Evolutionary conservation across 37 sponge, comb jelly and placozoan species (phyloP).

Genomic region (Halisarca cf. caerulea): DNA sequence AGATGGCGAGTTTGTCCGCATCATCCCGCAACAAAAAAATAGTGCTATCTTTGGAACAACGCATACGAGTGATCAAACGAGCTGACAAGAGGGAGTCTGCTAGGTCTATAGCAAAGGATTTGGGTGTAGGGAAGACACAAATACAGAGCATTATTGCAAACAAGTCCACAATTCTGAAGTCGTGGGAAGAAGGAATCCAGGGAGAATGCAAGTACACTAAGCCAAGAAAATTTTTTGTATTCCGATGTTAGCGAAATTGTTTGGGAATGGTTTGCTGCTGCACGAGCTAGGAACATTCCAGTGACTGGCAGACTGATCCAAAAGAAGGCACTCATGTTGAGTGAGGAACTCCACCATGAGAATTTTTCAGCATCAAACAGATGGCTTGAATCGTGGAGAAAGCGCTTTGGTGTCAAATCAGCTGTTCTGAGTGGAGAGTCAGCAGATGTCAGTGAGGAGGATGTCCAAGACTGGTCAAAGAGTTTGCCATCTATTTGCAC

Average conservation of each 20-base stretch:
- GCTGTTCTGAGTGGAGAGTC: conserved; percentile 28
- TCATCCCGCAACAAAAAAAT: neutral
- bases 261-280: neutral
- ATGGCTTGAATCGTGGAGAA: conserved; percentile 54
- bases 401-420: conserved; percentile 30
- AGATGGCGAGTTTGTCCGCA: conserved; percentile 10
- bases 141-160: conserved; percentile 19
- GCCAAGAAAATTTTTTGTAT: neutral
- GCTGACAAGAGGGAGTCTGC: neutral
- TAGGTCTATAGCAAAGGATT: neutral
- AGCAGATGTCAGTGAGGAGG: conserved; percentile 26
- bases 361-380: conserved; percentile 44
- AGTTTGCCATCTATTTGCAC: conserved; percentile 7
- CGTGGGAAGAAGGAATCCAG: conserved; percentile 17
- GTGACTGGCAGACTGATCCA: conserved; percentile 21
- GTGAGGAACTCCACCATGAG: conserved; percentile 14
- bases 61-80: neutral
- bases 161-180: conserved; percentile 13
- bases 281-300: conserved; percentile 29
- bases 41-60: conserved; percentile 10
- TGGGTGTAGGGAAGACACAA: conserved; percentile 19
- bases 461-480: conserved; percentile 40
- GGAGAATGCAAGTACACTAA: conserved; percentile 14
- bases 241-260: conserved; percentile 3
- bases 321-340: neutral